A percentile compares a stretch with the other conserved stretches of the same genome.
Evolutionary conservation across 2,113 vertebrate species (phyloP).

Genomic region (Marmota monax): DNA sequence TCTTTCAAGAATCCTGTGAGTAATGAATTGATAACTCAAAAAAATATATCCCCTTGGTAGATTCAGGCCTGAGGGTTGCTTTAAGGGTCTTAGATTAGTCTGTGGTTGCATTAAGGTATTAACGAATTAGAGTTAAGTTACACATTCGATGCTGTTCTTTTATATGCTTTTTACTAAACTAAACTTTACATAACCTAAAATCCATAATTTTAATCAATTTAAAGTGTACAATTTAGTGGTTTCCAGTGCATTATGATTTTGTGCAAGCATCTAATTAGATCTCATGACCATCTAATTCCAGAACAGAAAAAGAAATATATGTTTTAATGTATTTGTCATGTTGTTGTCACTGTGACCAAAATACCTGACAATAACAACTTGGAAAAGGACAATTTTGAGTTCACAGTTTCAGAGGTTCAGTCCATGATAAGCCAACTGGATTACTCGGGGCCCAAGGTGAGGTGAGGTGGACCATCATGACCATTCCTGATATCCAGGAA

Average conservation of each 20-base stretch:
- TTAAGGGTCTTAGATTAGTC: background rate
- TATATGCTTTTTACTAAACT: background rate
- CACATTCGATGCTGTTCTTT: background rate
- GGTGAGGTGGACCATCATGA: too few species aligned
- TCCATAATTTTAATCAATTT: conserved; percentile 5
- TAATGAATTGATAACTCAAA: background rate
- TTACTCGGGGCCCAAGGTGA: too few species aligned
- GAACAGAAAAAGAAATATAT: background rate
- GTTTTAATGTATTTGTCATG: background rate
- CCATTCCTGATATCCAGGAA: too few species aligned
- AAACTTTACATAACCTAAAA: conserved; percentile 12
- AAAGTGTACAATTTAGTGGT: background rate
- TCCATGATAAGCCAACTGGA: too few species aligned
- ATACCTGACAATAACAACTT: too few species aligned
- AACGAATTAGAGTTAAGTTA: background rate
- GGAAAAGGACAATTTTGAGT: too few species aligned
- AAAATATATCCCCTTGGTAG: background rate
- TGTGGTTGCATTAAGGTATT: background rate
- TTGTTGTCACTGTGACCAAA: too few species aligned
- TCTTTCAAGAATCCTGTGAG: background rate
- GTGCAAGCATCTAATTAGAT: background rate
- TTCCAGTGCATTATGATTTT: background rate
- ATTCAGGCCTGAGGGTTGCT: background rate
- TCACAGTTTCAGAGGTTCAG: too few species aligned
- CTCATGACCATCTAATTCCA: background rate